A percentile compares a stretch with the other conserved stretches of the same genome.
These are phyloP conservation scores for Acleris holmiana DNA, from an alignment of 2,888 invertebrate species.

Conservation along the genomic window DNA sequence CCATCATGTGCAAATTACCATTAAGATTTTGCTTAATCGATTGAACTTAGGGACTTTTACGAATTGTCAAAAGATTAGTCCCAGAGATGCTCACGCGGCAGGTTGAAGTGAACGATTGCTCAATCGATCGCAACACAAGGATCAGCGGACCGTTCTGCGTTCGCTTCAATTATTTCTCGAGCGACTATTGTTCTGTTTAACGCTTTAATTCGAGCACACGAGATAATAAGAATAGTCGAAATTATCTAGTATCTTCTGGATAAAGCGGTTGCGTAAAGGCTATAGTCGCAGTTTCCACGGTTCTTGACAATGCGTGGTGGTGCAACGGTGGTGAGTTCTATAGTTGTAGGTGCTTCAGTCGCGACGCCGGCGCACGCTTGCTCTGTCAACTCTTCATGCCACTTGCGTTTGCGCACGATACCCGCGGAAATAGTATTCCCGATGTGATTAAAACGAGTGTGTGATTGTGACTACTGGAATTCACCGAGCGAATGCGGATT, in stretches of 20 bases:
- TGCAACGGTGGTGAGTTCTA: conserved; percentile 71
- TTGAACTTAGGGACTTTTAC: neutral
- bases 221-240: conserved; percentile 62
- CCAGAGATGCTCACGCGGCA: conserved; percentile 19
- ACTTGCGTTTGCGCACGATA: conserved; percentile 44
- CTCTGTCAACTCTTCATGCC: conserved; percentile 65
- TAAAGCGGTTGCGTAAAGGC: conserved; percentile 78
- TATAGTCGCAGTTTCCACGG: conserved; percentile 74
- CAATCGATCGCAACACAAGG: conserved; percentile 35
- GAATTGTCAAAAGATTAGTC: conserved; percentile 15
- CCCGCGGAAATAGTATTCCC: conserved; percentile 36
- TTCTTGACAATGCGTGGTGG: conserved; percentile 77
- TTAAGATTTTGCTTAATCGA: neutral
- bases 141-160: conserved; percentile 26
- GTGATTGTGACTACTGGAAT: conserved; percentile 17
- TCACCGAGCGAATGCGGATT: conserved; percentile 21
- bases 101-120: conserved; percentile 26
- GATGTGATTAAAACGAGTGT: conserved; percentile 26
- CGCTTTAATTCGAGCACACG: conserved; percentile 45
- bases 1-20: neutral
- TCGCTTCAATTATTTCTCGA: conserved; percentile 27
- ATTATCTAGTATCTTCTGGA: conserved; percentile 72
- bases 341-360: conserved; percentile 52
- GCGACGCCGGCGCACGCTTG: conserved; percentile 74
- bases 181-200: conserved; percentile 39